Conservation (phyloP, 2,888 invertebrate genomes). For the Apamea sordens region DNA sequence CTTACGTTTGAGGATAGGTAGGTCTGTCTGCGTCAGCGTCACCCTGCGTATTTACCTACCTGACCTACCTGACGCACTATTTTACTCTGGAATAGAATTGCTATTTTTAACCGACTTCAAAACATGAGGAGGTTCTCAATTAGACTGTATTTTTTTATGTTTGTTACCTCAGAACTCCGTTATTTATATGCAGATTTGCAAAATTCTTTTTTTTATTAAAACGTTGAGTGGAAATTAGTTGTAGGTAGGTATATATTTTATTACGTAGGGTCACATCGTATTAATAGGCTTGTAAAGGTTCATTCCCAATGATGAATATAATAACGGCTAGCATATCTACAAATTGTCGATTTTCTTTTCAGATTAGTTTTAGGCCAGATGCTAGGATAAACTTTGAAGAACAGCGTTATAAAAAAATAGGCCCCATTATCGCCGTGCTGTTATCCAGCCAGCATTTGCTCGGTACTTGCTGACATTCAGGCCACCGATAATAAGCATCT, state of each 20-base stretch:
- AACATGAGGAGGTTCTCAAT: too few species aligned
- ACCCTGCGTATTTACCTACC: slow-evolving; percentile 1
- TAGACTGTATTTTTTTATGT: too few species aligned
- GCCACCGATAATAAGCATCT: slow-evolving; percentile 17
- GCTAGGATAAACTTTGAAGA: background rate
- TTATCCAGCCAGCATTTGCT: background rate
- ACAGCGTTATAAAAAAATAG: background rate
- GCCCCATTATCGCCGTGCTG: background rate
- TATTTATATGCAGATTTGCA: too few species aligned
- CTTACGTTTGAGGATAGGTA: background rate
- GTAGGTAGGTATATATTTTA: background rate
- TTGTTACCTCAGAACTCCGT: too few species aligned
- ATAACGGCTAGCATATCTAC: too few species aligned
- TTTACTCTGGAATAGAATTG: slow-evolving; percentile 28
- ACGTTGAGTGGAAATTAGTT: background rate
- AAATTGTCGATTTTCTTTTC: background rate
- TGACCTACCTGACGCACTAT: slow-evolving; percentile 21
- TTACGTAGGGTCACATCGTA: background rate
- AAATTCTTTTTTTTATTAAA: background rate
- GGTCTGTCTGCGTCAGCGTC: background rate
- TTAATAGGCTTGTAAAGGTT: background rate
- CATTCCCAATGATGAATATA: background rate
- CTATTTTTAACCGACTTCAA: background rate
- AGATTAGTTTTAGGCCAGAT: background rate
- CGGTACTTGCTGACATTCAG: slow-evolving; percentile 21